Evolutionary conservation across 2,113 vertebrate genomes (phyloP), one percentile per base, ranked within the genome.

Genomic region (Silurus glanis): DNA sequence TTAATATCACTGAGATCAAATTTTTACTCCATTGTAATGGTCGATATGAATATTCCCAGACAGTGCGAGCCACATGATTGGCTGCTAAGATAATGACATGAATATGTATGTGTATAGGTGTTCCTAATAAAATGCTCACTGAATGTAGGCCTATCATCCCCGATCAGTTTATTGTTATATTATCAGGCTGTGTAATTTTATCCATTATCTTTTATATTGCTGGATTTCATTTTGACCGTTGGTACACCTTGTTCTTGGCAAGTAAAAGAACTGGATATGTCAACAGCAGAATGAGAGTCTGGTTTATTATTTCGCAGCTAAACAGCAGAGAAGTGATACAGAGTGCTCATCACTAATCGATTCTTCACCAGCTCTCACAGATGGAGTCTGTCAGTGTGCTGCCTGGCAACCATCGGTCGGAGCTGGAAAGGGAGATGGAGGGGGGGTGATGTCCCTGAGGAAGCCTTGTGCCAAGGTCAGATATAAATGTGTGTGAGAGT

Each of bases 391-490:
- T 89, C 83, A 85, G 74, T 59, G 25, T 61, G 80, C 80, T 37
- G 72, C 86, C 49, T 72, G 74, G 83, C 88, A 89, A 83, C 88
- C 88, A 55, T 82, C 76, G 61, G 79, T 58, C 59, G 62, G 83
- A 69, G 78, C 62, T 78, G 66, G 79, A 78, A 71, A 64, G 83
- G 62, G 83, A 69, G 78, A 55, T 78, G 66, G 79, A 78, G 79
- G 72, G 83, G 82, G 75, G 87, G 85, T 49, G 80, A 85, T 58
- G 37, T 90, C 82, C 80, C 87, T 79, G 67, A 61, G 53, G 87
- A 87, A 66, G 59, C 80, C 49, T 75, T 51, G 71, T 56, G 67
- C 86, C 88, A 89, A 88, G 85, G 88, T 89, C 85, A 90, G 81
- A 83, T 83, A 88, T 87, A 85, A 86, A 62, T 82, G 83, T 75